Base-by-base conservation (phyloP, 2,113 vertebrate genomes). In the Nothocercus nigrocapillus region DNA sequence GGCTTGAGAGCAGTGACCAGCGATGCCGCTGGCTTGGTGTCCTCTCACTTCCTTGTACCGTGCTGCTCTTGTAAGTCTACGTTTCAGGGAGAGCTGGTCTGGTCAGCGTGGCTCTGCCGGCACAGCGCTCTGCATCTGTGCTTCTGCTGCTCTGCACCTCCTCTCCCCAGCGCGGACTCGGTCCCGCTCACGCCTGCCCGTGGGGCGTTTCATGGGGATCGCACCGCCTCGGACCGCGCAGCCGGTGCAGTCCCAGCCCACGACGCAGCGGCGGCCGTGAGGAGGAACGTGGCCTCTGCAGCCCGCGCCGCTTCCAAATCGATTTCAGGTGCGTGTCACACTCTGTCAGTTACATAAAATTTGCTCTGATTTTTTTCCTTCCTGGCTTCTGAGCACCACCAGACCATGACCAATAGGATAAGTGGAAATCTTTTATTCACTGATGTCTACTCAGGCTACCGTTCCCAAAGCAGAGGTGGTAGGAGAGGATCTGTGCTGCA, bases 301-400 rank as follows among this genome's bases (percentile, higher is more conserved):
- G 70, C 63, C 69, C 81, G 75, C 7, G 4, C 73, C 88, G 88
- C 90, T 93, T 93, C 94, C 87, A 88, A 82, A 92, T 79, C 80
- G 36, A 93, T 95, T 96, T 96, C 88, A 86, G 85, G 88, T 93
- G 83, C 88, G 89, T 0, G 9, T 82, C 92, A 84, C 73, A 80
- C 82, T 53, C 79, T 75, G 76, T 92, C 90, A 84, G 73, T 74
- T 86, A 56, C 76, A 75, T 45, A 72, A 83, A 78, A 40, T 84
- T 90, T 63, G 45, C 53, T 67, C 61, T 75, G 47, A 6, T 85
- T 88, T 93, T 83, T 66, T 69, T 56, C 8, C 18, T 93, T 95
- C 47, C 44, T 93, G 90, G 34, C 73, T 88, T 69, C 80, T 86
- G 74, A 92, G 66, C 49, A 38, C 70, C 59, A 66, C 58, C 77